A percentile compares a stretch with the other conserved stretches of the same genome.
Conservation (phyloP, 2,113 vertebrate species). For the Ophiodon elongatus region DNA sequence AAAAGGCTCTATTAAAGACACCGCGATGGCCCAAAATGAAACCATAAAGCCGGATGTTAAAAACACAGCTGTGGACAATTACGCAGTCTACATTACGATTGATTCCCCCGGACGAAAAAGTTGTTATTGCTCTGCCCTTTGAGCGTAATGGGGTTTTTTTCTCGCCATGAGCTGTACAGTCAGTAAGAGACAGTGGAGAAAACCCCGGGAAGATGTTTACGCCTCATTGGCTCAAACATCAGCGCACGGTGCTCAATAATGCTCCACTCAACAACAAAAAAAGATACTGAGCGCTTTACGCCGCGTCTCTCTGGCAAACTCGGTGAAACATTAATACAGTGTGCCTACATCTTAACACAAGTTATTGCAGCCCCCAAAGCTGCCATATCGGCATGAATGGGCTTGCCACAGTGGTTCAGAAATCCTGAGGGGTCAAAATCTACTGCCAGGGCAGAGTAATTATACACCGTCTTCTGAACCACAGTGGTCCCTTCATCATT, state of each 20-base stretch:
- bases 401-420: slow-evolving; percentile 43
- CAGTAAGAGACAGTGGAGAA: slow-evolving; percentile 42
- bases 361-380: slow-evolving; percentile 61
- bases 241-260: slow-evolving; percentile 46
- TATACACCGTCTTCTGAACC: slow-evolving; percentile 67
- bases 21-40: slow-evolving; percentile 21
- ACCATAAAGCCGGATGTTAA: slow-evolving; percentile 43
- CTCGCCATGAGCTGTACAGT: slow-evolving; percentile 30
- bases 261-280: slow-evolving; percentile 26
- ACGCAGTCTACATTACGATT: slow-evolving; percentile 30
- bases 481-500: slow-evolving; percentile 67
- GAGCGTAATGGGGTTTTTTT: slow-evolving; percentile 36
- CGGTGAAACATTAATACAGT: slow-evolving; percentile 60
- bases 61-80: slow-evolving; percentile 61
- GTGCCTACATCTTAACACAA: slow-evolving; percentile 57
- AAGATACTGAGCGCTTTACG: slow-evolving; percentile 45
- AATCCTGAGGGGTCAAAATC: slow-evolving; percentile 71
- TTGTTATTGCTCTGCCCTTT: slow-evolving; percentile 42
- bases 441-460: slow-evolving; percentile 71
- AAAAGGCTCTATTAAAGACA: background rate
- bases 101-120: slow-evolving; percentile 36
- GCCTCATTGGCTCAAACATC: slow-evolving; percentile 69
- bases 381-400: slow-evolving; percentile 57
- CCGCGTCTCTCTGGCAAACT: slow-evolving; percentile 48
- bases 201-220: slow-evolving; percentile 45